Evolutionary conservation across 2,888 invertebrate species (phyloP).

Genomic region (Dorcus hopei): DNA sequence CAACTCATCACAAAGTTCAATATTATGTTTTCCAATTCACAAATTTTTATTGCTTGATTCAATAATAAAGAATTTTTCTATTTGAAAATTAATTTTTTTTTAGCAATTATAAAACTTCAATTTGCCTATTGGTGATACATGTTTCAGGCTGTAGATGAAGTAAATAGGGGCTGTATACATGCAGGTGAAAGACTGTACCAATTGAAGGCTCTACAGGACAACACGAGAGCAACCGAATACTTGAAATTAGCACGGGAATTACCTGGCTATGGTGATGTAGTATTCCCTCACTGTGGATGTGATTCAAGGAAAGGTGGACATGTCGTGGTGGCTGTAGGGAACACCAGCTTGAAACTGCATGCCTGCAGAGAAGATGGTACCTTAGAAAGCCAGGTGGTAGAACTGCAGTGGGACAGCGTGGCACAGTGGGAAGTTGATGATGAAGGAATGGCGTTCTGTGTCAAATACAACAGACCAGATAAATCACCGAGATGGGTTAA

Average conservation of each 20-base stretch:
- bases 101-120: too few relatives aligned
- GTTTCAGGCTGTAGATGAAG: constrained; percentile 82
- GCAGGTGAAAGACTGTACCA: constrained; percentile 93
- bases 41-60: too few relatives aligned
- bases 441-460: constrained; percentile 86
- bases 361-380: constrained; percentile 82
- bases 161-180: constrained; percentile 87
- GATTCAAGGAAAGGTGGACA: constrained; percentile 88
- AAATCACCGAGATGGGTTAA: constrained; percentile 81
- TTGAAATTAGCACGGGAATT: constrained; percentile 78
- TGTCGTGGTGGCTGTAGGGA: constrained; percentile 58
- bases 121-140: background rate
- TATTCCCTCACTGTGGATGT: constrained; percentile 92
- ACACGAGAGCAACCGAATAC: constrained; percentile 82
- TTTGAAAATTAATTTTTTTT: too few relatives aligned
- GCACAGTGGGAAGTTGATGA: constrained; percentile 87
- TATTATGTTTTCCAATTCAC: too few relatives aligned
- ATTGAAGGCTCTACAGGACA: constrained; percentile 91
- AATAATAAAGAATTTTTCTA: too few relatives aligned
- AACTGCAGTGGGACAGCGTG: constrained; percentile 80
- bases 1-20: too few relatives aligned
- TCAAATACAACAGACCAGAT: constrained; percentile 79
- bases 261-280: constrained; percentile 90
- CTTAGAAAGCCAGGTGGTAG: constrained; percentile 68
- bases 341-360: constrained; percentile 66